Conservation (phyloP, 2,797 vertebrate genomes). For the Loris lydekkerianus region DNA sequence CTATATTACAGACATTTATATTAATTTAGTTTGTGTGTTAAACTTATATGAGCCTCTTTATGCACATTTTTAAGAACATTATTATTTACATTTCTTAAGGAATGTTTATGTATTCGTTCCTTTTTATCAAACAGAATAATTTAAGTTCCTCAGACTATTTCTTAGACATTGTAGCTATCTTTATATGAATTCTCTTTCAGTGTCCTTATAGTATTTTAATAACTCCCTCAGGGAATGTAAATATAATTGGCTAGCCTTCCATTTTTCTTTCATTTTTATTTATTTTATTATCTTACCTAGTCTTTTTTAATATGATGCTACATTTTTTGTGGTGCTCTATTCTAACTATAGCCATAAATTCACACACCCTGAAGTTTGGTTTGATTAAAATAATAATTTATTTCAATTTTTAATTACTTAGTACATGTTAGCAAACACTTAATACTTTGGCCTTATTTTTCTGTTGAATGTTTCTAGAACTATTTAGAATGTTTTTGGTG, state of each 20-base stretch:
- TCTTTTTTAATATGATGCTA: constrained; percentile 10
- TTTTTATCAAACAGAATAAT: constrained; percentile 41
- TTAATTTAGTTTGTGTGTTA: background rate
- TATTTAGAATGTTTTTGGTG: background rate
- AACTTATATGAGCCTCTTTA: constrained; percentile 13
- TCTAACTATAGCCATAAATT: background rate
- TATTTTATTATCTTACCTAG: constrained; percentile 42
- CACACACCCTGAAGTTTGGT: background rate
- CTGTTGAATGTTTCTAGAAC: background rate
- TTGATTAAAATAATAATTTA: constrained; percentile 43
- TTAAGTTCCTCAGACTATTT: background rate
- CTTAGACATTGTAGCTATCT: constrained; percentile 30
- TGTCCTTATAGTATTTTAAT: constrained; percentile 43
- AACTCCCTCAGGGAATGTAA: constrained; percentile 21
- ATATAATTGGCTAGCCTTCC: background rate
- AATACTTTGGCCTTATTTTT: background rate
- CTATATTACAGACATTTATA: background rate
- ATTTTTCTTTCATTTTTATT: constrained; percentile 29
- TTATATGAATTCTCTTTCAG: constrained; percentile 32
- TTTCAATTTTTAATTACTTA: constrained; percentile 53
- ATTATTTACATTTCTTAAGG: constrained; percentile 4
- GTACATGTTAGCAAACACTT: background rate
- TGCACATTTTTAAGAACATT: background rate
- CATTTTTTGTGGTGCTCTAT: constrained; percentile 1
- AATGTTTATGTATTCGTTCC: constrained; percentile 19